Base-by-base conservation (phyloP, 2,888 invertebrate genomes). In the Halictus quadricinctus region DNA sequence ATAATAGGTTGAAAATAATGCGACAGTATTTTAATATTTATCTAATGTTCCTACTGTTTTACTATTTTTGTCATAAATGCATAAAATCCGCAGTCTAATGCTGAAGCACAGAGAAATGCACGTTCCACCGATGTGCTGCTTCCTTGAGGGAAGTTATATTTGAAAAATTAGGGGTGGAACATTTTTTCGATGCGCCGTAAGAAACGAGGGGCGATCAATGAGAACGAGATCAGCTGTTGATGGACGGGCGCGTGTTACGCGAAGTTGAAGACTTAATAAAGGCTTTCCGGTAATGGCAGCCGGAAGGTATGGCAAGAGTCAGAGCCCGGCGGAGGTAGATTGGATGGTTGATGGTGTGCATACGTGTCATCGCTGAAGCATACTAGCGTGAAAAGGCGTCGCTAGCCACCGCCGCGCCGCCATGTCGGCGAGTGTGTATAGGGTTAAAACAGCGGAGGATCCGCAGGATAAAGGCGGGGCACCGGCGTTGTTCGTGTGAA, bases 231-330 rank as follows among this genome's bases (percentile, higher is more conserved):
- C 64, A 36, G 46, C 50, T 74, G 54, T 15, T 92, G 92, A 92
- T 90, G 87, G 91, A 92, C 91, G 85, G 90, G 88, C 90, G 90
- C 90, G 88, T 89, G 88, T 87, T 81, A 86, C 85, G 81, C 78
- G 73, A 87, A 87, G 88, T 86, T 92, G 92, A 92, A 90, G 92
- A 90, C 91, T 92, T 92, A 92, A 92, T 92, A 92, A 92, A 90
- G 87, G 88, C 84, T 90, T 91, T 91, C 88, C 83, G 76, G 83
- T 82, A 84, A 60, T 41, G 80, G 64, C 48, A 25, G 60, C 66
- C 58, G 29, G 73, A n/a, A 41, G 70, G 50, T 70, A 25, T 6
- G 43, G 21, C 36, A 54, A 70, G 66, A 69, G 54, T 8, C 75
- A 12, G 48, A 58, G 18, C 46, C 29, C 15, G 50, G 13, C 36